Base-by-base conservation (phyloP, 64 coral and sea anemone species). In the Montipora foliosa region DNA sequence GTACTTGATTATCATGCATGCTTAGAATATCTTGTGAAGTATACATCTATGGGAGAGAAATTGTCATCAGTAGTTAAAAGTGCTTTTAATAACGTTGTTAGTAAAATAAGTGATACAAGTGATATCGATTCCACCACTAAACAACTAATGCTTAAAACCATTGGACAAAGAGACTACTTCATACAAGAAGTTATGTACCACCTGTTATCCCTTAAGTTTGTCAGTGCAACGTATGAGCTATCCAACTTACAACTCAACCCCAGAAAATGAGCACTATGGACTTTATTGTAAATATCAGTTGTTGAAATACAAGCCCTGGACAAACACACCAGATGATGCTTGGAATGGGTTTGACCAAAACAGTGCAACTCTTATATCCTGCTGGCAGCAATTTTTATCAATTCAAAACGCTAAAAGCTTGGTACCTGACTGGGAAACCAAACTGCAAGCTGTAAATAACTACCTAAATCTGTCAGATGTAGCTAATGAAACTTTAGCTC, bases 141-240 rank as follows among this genome's bases (percentile, higher is more conserved):
- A 46, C 17, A 75, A 44, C 44, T 94, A 14, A 89, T 94, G 78
- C 89, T 94, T 47, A 94, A 88, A 89, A 82, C 47, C 74, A 4
- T 94, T 14, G 84, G 92, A 75, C 77, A 94, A 9, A 4, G 92
- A 89, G 78, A 88, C 82, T 94, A 75, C 57, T 89, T 77, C 81
- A 86, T 86, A 3, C 84, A 94, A 94, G 92, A 94, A 94, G 89
- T 86, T 6, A 74, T 76, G 92, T 78, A 94, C n/a, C 87, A 76
- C 8, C 8, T 79, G 12, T 17, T 90, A 20, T 90, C 88, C 79
- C 45, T 90, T 7, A 90, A 90, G 58, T 89, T 94, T 62, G 49
- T 89, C 25, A 94, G 92, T 48, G 82, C 66, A 13, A 83, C 79
- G 3, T 92, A 81, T 83, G 4, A 89, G 81, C 13, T 89, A 60